Conservation (phyloP, 2,113 vertebrate species). For the Amia ocellicauda region DNA sequence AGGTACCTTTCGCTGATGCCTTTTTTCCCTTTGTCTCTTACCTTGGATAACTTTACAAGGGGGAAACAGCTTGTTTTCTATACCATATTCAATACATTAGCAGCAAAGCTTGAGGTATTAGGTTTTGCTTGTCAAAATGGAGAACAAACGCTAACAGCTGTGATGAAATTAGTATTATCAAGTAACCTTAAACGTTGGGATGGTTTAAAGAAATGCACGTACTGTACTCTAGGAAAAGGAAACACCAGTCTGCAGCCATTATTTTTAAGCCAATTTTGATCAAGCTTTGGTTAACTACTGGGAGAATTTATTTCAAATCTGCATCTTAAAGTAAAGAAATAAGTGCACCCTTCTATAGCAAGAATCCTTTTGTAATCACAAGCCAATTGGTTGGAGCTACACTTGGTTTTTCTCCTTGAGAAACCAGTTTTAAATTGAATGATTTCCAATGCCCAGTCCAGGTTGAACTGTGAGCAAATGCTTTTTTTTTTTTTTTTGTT, state of each 20-base stretch:
- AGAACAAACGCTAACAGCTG: slow-evolving; percentile 89
- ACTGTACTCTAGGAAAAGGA: slow-evolving; percentile 73
- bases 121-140: slow-evolving; percentile 91
- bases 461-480: too few species aligned
- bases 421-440: slow-evolving; percentile 58
- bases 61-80: slow-evolving; percentile 41
- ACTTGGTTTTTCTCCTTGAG: slow-evolving; percentile 34
- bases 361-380: slow-evolving; percentile 52
- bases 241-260: slow-evolving; percentile 69
- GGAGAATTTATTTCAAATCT: slow-evolving; percentile 76
- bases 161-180: slow-evolving; percentile 64
- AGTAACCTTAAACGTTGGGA: slow-evolving; percentile 43
- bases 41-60: slow-evolving; percentile 41
- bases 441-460: slow-evolving; percentile 63
- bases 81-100: slow-evolving; percentile 59
- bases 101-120: slow-evolving; percentile 95
- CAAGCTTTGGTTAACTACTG: slow-evolving; percentile 92
- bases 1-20: not conserved
- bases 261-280: slow-evolving; percentile 63
- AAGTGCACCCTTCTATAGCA: slow-evolving; percentile 83
- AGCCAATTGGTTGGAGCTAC: slow-evolving; percentile 56
- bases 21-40: slow-evolving; percentile 52
- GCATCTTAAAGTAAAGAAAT: slow-evolving; percentile 70
- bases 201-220: slow-evolving; percentile 69
- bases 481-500: too few species aligned